Evolutionary conservation across 2,888 invertebrate species (phyloP), one percentile per base, ranked within the genome.

Genomic region (Orgyia antiqua): DNA sequence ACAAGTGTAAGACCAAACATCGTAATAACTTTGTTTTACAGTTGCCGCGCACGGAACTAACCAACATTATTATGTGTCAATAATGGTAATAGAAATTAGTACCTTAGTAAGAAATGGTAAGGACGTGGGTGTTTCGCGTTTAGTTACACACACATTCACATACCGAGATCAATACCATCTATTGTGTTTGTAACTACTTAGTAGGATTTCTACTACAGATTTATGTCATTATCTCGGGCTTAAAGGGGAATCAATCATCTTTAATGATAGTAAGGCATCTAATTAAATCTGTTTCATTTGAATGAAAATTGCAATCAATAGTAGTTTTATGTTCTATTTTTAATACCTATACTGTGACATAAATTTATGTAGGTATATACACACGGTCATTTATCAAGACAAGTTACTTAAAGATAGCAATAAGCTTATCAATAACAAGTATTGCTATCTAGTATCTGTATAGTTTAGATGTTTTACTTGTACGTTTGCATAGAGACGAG

Each of bases 41-140:
- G 60, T 52, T 66, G 63, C 64, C 53, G 44, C 51, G 54, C 53
- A 53, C 58, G 59, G 59, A 70, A 67, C 62, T 55, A 37, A 51
- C 58, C 63, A 58, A 62, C 37, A 41, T 72, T 69, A 73, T 70
- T 59, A 67, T 51, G 60, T 68, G 73, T 76, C 72, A 77, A 76
- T 72, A 73, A 64, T 59, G 62, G 57, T 59, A 61, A 64, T 67
- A 59, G 64, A 60, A 65, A 64, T 69, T 67, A 66, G 61, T 60
- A 50, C 63, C 58, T 44, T 59, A 60, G 52, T 61, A 53, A 64
- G 60, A 47, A 53, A 47, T 43, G 53, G 52, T 51, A 53, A 45
- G 43, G 28, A 33, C 27, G 51, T 48, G 37, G 58, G 55, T 46
- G 51, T 44, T 31, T 12, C 12, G 11, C 21, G 11, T 34, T 10